phyloP scores from a whole-genome alignment of 1,140 invertebrate genomes.

The Papilio polytes region DNA sequence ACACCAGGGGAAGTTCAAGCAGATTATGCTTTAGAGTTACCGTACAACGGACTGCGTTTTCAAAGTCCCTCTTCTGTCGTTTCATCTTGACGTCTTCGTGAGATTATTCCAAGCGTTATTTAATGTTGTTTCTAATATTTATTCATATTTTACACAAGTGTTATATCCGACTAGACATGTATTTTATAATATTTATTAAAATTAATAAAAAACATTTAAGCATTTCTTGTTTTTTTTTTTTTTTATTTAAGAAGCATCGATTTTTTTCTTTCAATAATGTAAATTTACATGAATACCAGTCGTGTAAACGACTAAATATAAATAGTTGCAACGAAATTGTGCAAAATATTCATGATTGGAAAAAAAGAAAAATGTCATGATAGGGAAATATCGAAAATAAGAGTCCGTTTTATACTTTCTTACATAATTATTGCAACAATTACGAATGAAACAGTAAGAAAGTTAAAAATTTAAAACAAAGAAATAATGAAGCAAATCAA shows the following conservation, averaged over 20 bases:
- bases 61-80: constrained; percentile 79
- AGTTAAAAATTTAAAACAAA: neutral
- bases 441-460: no score
- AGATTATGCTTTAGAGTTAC: constrained; percentile 78
- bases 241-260: neutral
- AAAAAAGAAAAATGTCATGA: no score
- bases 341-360: no score
- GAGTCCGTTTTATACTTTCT: no score
- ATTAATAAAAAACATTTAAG: neutral
- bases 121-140: constrained; percentile 62
- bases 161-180: constrained; percentile 69
- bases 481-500: neutral
- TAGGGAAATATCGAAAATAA: no score
- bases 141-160: constrained; percentile 65
- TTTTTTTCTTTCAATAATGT: no score
- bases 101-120: constrained; percentile 62
- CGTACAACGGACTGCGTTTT: constrained; percentile 78
- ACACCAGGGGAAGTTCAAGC: constrained; percentile 77
- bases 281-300: no score
- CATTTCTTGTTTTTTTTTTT: constrained; percentile 8
- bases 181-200: constrained; percentile 61
- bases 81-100: constrained; percentile 76
- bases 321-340: no score
- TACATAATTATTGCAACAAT: no score
- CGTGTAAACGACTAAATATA: no score